Percentiles rank a stretch among this genome's conserved stretches.
Evolutionary conservation across 2,113 vertebrate species (phyloP).

Genomic region (Panthera tigris): DNA sequence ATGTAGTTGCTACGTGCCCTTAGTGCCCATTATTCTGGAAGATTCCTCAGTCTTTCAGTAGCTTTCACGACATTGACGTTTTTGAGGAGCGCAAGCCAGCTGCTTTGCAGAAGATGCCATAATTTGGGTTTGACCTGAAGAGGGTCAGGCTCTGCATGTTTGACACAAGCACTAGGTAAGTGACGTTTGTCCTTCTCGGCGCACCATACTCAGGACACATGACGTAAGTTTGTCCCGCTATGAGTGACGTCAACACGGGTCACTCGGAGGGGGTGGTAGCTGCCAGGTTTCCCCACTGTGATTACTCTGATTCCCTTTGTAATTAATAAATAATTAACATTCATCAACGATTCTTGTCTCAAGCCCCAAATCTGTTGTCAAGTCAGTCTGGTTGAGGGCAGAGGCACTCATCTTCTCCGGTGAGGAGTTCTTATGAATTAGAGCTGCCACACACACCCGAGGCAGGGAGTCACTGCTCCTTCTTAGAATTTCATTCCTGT

Average conservation of each 20-base stretch:
- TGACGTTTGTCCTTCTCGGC: too few relatives aligned
- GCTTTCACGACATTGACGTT: neutral
- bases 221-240: neutral
- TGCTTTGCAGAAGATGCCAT: neutral
- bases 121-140: neutral
- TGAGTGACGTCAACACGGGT: neutral
- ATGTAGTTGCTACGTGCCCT: too few relatives aligned
- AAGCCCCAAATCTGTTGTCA: neutral
- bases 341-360: neutral
- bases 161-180: too few relatives aligned
- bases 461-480: neutral
- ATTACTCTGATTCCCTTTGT: neutral
- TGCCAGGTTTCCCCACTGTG: neutral
- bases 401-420: neutral
- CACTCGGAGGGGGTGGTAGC: neutral
- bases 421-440: neutral
- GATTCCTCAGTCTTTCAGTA: neutral
- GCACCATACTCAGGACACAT: neutral
- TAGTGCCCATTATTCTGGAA: neutral
- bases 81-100: neutral
- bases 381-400: neutral
- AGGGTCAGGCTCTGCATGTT: neutral
- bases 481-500: neutral
- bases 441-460: neutral
- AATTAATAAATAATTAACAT: neutral